Base-by-base conservation (phyloP, 2,888 invertebrate species). In the Plagiodera versicolora region DNA sequence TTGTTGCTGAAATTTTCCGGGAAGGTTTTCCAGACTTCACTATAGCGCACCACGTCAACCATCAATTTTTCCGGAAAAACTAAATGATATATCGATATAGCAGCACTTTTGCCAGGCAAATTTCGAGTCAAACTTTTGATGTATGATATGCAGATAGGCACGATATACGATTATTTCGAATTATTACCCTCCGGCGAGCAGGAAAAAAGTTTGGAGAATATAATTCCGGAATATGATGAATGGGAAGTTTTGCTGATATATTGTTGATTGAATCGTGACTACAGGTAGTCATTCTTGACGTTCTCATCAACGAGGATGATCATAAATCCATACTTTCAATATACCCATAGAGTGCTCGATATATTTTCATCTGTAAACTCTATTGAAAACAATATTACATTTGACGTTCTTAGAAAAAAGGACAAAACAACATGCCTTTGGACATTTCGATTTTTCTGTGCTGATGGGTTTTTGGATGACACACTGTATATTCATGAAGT, bases 121-220 rank as follows among this genome's bases (percentile, higher is more conserved):
- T 24, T 53, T 24, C 24, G 16, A 45, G 53, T 53, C 44, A 9
- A 53, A 53, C 53, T 39, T 53, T 53, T 53, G 53, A 24, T 53
- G 14, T 53, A 45, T 28, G 45, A 53, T 45, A 53, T 53, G 17
- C 53, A 44, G 53, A 53, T 44, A 28, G 24, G 45, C 53, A 53
- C 45, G 53, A 24, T 53, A 39, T 39, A 53, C 24, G 53, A 53
- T 53, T 53, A 53, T 44, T 28, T 53, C 28, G 53, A 44, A 53
- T 53, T 53, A 53, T 53, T 52, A 39, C 35, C 32, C 18, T 24
- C 39, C 14, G 39, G 39, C 35, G 16, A 44, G 8, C 24, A 35
- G 8, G 17, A n/a, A 53, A 53, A 53, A 24, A 39, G 20, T 46
- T 53, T 5, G 10, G 24, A 30, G 20, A 16, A 24, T 17, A 53